These are phyloP conservation scores for Clistopyga incitator DNA, from an alignment of 2,888 invertebrate species.

Conservation along the genomic window DNA sequence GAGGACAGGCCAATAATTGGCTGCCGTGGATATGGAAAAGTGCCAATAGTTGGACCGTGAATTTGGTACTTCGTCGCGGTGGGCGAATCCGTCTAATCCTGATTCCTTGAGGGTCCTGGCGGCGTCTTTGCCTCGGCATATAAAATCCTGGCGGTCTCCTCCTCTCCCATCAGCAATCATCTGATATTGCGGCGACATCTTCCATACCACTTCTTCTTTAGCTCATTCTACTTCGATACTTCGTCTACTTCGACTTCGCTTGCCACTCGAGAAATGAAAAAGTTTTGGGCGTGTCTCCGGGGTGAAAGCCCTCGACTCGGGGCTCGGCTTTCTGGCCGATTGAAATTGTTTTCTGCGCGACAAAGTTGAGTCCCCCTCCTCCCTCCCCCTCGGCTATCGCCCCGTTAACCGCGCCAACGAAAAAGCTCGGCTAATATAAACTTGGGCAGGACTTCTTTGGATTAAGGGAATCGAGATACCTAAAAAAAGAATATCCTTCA, in stretches of 20 bases:
- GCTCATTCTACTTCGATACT: slow-evolving; percentile 57
- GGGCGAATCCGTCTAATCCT: slow-evolving; percentile 53
- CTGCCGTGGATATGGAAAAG: not conserved
- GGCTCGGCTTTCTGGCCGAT: slow-evolving; percentile 58
- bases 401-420: slow-evolving; percentile 7
- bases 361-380: slow-evolving; percentile 27
- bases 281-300: slow-evolving; percentile 61
- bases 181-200: slow-evolving; percentile 58
- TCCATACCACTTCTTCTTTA: slow-evolving; percentile 44
- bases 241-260: slow-evolving; percentile 63
- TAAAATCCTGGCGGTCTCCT: slow-evolving; percentile 52
- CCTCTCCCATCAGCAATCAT: slow-evolving; percentile 66
- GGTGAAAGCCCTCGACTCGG: slow-evolving; percentile 48
- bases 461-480: not conserved
- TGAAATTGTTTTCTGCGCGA: slow-evolving; percentile 56
- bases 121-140: slow-evolving; percentile 46
- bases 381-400: too few relatives aligned
- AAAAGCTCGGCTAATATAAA: slow-evolving; percentile 37
- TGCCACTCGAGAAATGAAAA: slow-evolving; percentile 66
- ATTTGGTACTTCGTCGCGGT: slow-evolving; percentile 12
- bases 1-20: not conserved
- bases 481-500: too few relatives aligned
- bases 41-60: slow-evolving; percentile 6
- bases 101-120: slow-evolving; percentile 40
- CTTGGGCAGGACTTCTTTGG: not conserved